Conservation (phyloP, 2,797 vertebrate genomes). For the Adrianichthys oophorus region DNA sequence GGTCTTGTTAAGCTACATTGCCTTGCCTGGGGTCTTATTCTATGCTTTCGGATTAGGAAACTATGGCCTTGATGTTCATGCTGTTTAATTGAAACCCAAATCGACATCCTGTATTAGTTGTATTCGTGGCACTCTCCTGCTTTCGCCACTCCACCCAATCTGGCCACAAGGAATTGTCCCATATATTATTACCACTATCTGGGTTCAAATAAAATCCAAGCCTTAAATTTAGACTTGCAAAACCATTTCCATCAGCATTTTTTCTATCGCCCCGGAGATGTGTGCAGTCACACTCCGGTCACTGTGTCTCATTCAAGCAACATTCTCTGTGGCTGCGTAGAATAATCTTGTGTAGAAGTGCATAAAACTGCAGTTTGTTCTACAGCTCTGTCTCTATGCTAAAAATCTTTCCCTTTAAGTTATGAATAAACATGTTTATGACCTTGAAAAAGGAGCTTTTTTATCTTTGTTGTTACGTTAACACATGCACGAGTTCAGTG, state of each 20-base stretch:
- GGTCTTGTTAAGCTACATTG: conserved; percentile 83
- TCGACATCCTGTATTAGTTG: conserved; percentile 64
- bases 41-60: conserved; percentile 79
- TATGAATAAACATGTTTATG: no score
- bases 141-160: conserved; percentile 46
- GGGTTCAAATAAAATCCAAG: conserved; percentile 75
- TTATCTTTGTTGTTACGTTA: no score
- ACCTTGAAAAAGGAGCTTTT: no score
- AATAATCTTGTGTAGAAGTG: background rate
- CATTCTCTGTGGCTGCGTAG: background rate
- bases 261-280: conserved; percentile 43
- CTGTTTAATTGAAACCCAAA: conserved; percentile 79
- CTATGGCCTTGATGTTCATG: conserved; percentile 78
- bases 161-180: conserved; percentile 62
- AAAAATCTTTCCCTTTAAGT: no score
- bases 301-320: conserved; percentile 24
- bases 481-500: no score
- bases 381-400: no score
- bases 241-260: conserved; percentile 49
- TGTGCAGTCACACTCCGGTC: conserved; percentile 43
- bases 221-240: conserved; percentile 64
- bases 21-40: conserved; percentile 82
- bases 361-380: conserved; percentile 1
- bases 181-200: conserved; percentile 63
- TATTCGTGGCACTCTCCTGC: conserved; percentile 39